A percentile compares a stretch with the other conserved stretches of the same genome.
phyloP scores from a whole-genome alignment of 1,140 invertebrate species.

The Odontomachus brunneus region DNA sequence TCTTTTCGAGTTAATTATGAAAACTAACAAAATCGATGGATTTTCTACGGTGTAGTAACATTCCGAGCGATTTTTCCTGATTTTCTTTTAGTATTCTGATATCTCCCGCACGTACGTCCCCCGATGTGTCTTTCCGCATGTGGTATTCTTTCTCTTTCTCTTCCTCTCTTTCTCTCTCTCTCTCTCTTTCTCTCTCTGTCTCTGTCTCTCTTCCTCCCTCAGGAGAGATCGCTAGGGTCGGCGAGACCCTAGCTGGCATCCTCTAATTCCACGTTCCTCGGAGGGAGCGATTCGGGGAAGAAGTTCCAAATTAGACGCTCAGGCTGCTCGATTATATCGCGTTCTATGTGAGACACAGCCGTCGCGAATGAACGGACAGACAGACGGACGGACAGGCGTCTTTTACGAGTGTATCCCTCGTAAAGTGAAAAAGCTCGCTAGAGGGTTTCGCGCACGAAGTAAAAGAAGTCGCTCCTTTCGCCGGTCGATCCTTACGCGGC shows the following conservation, averaged over 20 bases:
- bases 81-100: too few relatives aligned
- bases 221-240: not conserved
- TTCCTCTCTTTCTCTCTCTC: not conserved
- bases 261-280: constrained; percentile 4
- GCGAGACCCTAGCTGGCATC: not conserved
- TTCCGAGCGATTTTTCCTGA: too few relatives aligned
- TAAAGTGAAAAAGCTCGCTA: constrained; percentile 4
- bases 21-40: too few relatives aligned
- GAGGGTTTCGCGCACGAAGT: not conserved
- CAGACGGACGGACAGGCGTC: too few relatives aligned
- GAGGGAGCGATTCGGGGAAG: constrained; percentile 33
- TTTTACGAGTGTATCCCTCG: constrained; percentile 33
- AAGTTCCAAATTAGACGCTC: constrained; percentile 34
- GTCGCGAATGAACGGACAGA: not conserved
- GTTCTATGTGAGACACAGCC: constrained; percentile 17
- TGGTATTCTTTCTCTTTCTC: not conserved
- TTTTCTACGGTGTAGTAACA: too few relatives aligned
- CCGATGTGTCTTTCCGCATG: too few relatives aligned
- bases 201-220: constrained; percentile 3
- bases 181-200: not conserved
- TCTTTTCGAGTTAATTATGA: too few relatives aligned
- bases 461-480: not conserved
- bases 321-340: constrained; percentile 21
- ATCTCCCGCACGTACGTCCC: too few relatives aligned
- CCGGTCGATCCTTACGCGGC: constrained; percentile 10